Evolutionary conservation across 2,888 invertebrate species (phyloP).

Genomic region (Heliconius hortense): DNA sequence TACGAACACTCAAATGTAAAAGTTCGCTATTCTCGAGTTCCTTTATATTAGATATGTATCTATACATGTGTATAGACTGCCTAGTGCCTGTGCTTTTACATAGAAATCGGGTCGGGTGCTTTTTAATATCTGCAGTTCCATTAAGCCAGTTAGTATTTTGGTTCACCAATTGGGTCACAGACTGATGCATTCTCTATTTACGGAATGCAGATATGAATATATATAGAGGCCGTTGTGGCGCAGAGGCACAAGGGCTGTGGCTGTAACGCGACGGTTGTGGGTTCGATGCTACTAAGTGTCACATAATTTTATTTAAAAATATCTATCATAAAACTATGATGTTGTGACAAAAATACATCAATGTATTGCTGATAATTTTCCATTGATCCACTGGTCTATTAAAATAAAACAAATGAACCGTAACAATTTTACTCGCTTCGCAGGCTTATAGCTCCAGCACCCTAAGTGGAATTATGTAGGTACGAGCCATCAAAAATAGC

Average conservation of each 20-base stretch:
- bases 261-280: too few species aligned
- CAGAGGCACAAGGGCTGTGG: too few species aligned
- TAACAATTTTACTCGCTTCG: constrained; percentile 57
- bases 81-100: constrained; percentile 48
- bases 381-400: constrained; percentile 5
- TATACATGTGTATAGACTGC: constrained; percentile 48
- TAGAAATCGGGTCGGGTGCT: constrained; percentile 54
- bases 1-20: constrained; percentile 46
- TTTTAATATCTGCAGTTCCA: constrained; percentile 52
- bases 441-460: constrained; percentile 47
- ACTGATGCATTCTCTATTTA: constrained; percentile 44
- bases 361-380: neutral
- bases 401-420: constrained; percentile 49
- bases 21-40: constrained; percentile 57
- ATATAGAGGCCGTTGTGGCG: too few species aligned
- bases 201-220: constrained; percentile 38
- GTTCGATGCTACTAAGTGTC: neutral
- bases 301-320: neutral
- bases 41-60: constrained; percentile 51
- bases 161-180: constrained; percentile 51
- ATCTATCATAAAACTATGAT: neutral
- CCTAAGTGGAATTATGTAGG: constrained; percentile 45
- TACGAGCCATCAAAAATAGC: constrained; percentile 31
- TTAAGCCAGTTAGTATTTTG: constrained; percentile 47
- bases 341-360: neutral